Evolutionary conservation across 2,888 invertebrate genomes (phyloP), one percentile per base, ranked within the genome.

Genomic region (Blastobasis adustella): DNA sequence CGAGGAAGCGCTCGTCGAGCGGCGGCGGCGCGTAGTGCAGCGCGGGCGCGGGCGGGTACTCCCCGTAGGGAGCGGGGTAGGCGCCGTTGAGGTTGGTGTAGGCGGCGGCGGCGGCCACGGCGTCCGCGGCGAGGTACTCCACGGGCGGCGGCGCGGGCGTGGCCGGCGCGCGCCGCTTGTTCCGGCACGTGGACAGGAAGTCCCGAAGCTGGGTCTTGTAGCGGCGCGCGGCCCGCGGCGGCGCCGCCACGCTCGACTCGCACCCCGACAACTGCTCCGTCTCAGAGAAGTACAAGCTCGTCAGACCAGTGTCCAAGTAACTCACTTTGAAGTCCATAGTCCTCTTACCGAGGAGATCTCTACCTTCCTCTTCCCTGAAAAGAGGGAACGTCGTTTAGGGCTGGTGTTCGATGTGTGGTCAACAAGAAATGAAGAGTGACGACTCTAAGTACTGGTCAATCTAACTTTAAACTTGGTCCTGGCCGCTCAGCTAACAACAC

Each of bases 301-400:
- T 96, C 58, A 98, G 90, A 10, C 97, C 97, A 0, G 97, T 97
- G 76, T 98, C 98, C 69, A 98, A 91, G 84, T 99, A 99, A 76
- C 98, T 98, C 52, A 97, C 97, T 91, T 99, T 98, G 84, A 98
- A 99, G 84, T 99, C 98, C 96, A 98, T 98, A 5, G 98, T 99
- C 60, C 99, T 92, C 82, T 99, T 99, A 41, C 98, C 98, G 48
- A 99, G 90, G 56, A 99, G 89, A 83, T 99, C 99, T 59, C 97
- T 92, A 8, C 99, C 99, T 89, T 99, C 99, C 83, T 99, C 99
- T 78, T 99, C 99, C 92, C 97, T 98, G 82, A 43, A 89, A 80
- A 10, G n/a, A 42, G 41, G n/a, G 23, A 50, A 47, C 9, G 40
- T 40, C 45, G 10, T 47, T 53, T 37, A 45, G 9, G 6, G 40